Evolutionary conservation across 2,888 invertebrate genomes (phyloP), one percentile per base, ranked within the genome.

Genomic region (Embidobia sp.): DNA sequence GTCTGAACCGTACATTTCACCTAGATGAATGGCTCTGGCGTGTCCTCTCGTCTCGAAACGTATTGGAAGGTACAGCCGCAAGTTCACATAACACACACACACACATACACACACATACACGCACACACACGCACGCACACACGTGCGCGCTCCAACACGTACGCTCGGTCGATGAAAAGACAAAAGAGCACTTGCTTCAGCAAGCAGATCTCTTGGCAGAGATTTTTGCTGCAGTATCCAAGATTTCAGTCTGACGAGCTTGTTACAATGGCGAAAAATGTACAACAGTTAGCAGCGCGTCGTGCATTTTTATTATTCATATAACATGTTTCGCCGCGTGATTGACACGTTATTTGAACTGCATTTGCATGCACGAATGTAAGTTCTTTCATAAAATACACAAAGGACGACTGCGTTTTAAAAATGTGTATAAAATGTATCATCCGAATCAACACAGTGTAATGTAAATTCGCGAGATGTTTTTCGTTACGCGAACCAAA

Each of bases 181-280:
- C 79, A 79, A 79, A 77, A 76, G 79, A 66, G 46, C 70, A 61
- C 69, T 77, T 76, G 70, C 69, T 69, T 67, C 66, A 53, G 33
- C 78, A 40, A 72, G 78, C 67, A 61, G 63, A 74, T 78, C 64
- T 78, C 63, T 78, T 78, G 78, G 78, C 78, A 78, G 63, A 75
- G 78, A 75, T 75, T 78, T 61, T 63, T 59, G 75, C 75, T 72
- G 77, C 61, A 67, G 55, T 63, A 72, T 66, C 72, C 77, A 72
- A 75, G 67, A 75, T 75, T 75, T 75, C 51, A 33, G 57, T 59
- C 57, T 35, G 63, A 63, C 63, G 75, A 66, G 46, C 61, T 63
- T 48, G 63, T 67, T 72, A 63, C 67, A 67, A 64, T 51, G 59
- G 44, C 48, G 51, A 48, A 67, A 74, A 61, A 53, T 35, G 53